Evolutionary conservation across 2,888 invertebrate genomes (phyloP).

Genomic region (Philereme transversata): DNA sequence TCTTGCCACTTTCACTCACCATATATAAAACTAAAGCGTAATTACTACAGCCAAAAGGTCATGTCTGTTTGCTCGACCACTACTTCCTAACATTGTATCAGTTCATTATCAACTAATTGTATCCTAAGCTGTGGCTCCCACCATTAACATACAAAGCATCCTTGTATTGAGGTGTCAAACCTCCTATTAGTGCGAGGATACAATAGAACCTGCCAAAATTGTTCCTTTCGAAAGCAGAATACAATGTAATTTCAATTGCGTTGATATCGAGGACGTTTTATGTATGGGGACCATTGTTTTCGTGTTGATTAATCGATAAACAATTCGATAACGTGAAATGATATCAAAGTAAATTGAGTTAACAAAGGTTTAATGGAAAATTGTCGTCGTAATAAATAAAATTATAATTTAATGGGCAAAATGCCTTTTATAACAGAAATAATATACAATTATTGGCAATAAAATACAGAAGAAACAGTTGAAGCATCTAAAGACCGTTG

Average conservation of each 20-base stretch:
- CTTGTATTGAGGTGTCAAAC: conserved; percentile 59
- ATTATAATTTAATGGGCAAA: too few relatives aligned
- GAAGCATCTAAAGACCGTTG: too few relatives aligned
- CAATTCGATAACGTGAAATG: neutral
- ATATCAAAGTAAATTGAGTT: too few relatives aligned
- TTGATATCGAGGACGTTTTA: conserved; percentile 26
- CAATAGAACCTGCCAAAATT: conserved; percentile 32
- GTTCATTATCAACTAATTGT: conserved; percentile 21
- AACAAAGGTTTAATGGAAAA: too few relatives aligned
- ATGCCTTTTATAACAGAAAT: too few relatives aligned
- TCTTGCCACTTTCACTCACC: too few relatives aligned
- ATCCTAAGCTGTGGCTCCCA: conserved; percentile 12
- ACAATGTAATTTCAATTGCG: conserved; percentile 32
- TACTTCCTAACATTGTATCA: conserved; percentile 43
- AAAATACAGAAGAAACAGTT: too few relatives aligned
- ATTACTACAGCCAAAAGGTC: conserved; percentile 22
- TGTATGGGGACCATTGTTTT: conserved; percentile 25
- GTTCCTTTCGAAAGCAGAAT: conserved; percentile 30
- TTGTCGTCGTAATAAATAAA: too few relatives aligned
- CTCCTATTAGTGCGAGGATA: conserved; percentile 36
- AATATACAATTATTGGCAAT: too few relatives aligned
- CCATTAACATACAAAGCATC: conserved; percentile 60
- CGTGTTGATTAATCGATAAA: conserved; percentile 14
- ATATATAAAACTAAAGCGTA: too few relatives aligned
- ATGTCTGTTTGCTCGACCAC: conserved; percentile 26